These are phyloP conservation scores for Poecile montanus DNA, from an alignment of 2,797 vertebrate species.

Conservation along the genomic window DNA sequence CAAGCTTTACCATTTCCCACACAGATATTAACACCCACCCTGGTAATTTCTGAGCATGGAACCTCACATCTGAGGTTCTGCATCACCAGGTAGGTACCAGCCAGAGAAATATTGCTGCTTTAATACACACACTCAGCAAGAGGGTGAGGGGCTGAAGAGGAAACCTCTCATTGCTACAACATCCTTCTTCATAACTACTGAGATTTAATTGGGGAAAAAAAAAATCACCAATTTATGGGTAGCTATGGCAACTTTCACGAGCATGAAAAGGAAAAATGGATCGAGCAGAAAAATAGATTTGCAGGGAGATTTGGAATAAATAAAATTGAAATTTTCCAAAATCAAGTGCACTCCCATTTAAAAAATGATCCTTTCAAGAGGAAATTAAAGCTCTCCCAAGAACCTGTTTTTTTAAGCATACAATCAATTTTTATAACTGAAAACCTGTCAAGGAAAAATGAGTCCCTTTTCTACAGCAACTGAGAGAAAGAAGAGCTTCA, in stretches of 20 bases:
- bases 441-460: neutral
- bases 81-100: neutral
- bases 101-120: neutral
- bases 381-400: neutral
- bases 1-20: neutral
- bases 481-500: neutral
- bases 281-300: neutral
- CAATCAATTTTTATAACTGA: neutral
- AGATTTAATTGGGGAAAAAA: neutral
- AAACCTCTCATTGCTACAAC: neutral
- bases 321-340: neutral
- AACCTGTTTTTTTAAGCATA: neutral
- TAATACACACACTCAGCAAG: neutral
- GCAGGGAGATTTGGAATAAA: neutral
- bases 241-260: constrained; percentile 25
- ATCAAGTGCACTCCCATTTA: neutral
- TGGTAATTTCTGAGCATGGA: neutral
- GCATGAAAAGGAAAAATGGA: constrained; percentile 4
- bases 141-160: neutral
- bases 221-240: neutral
- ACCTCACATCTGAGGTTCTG: neutral
- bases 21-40: neutral
- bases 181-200: neutral
- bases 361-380: neutral
- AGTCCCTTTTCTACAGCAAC: neutral